Base-by-base conservation (phyloP, 2,113 vertebrate species). In the Hipposideros armiger region DNA sequence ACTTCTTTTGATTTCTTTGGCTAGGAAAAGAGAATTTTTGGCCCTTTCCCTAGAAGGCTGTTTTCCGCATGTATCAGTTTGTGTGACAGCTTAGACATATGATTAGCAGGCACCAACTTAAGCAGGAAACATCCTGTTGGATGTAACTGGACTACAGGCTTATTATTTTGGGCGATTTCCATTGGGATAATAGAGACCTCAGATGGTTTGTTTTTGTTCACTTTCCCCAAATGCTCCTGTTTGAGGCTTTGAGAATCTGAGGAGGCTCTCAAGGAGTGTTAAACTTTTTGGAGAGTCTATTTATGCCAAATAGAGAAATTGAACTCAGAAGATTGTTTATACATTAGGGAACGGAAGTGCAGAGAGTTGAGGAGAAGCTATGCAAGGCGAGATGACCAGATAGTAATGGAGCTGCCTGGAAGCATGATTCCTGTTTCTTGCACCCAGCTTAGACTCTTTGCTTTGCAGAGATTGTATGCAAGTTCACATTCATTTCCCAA, bases 1-100 rank as follows among this genome's bases (percentile, higher is more conserved):
- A 56, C 58, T 95, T 97, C 91, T 88, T 93, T 97, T 97, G 94
- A 97, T 98, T 96, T 97, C 88, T 97, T 97, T 97, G 97, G 95
- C 96, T 94, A 30, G n/a, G 60, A 91, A 91, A 54, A 76, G 73
- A 95, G 73, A 54, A 54, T 78, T 96, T 96, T 95, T 96, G 96
- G 85, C 82, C 28, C 67, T 93, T 97, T 97, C 94, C 91, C 95
- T 67, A 96, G 94, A 94, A 97, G 95, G 72, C 81, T 97, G 72
- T 84, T 95, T 96, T 95, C 92, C 11, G 36, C 56, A 91, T 95
- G 87, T 92, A 95, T 97, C 96, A 93, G 90, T 87, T 94, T 69
- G 47, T 86, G 58, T 96, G 97, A 96, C 82, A 95, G 83, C 74
- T 96, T 84, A 78, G 82, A 30, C 42, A 8, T 90, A 58, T 58